Evolutionary conservation across 1,140 invertebrate species (phyloP), one percentile per base, ranked within the genome.

Genomic region (Neodiprion fabricii): DNA sequence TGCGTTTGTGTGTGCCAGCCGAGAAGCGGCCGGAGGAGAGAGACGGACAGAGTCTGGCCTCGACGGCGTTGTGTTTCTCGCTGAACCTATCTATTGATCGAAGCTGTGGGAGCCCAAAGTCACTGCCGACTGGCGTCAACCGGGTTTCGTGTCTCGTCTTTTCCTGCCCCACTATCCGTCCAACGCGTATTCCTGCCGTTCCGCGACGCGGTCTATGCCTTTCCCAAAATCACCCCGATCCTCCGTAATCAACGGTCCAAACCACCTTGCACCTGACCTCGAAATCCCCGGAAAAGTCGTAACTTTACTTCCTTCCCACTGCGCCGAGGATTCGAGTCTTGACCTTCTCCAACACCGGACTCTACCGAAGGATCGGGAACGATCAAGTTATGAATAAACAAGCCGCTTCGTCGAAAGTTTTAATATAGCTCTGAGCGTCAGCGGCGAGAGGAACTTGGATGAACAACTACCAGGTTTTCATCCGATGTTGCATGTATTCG

Each of bases 61-160:
- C 80, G 81, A 81, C 79, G 80, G 83, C 83, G 80, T 84, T 82
- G 80, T 78, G 81, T 84, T 83, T 81, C 79, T 81, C 84, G 82
- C 83, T 85, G 82, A 84, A 82, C 80, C 82, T 81, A 79, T 85
- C 83, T 85, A 86, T 86, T 86, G 85, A 86, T 85, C 85, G 84
- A 83, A 84, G 80, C 84, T 83, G 80, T 83, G 81, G 82, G 81
- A 81, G 84, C 84, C 85, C 84, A 84, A 83, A 84, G 83, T 85
- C 85, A 86, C 83, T 85, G 82, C 81, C 83, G 80, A 83, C 81
- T 85, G 82, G 83, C 83, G 82, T 85, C 82, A 82, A 82, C 81
- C 79, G 28, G 28, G 28, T 40, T 40, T 40, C 28, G 28, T 40
- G 28, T 40, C 28, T 40, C 28, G 77, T 79, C 77, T 78, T 77